These are phyloP conservation scores for Holothuria leucospilota DNA, from an alignment of 53 echinoderm and acorn worm species.

Conservation along the genomic window DNA sequence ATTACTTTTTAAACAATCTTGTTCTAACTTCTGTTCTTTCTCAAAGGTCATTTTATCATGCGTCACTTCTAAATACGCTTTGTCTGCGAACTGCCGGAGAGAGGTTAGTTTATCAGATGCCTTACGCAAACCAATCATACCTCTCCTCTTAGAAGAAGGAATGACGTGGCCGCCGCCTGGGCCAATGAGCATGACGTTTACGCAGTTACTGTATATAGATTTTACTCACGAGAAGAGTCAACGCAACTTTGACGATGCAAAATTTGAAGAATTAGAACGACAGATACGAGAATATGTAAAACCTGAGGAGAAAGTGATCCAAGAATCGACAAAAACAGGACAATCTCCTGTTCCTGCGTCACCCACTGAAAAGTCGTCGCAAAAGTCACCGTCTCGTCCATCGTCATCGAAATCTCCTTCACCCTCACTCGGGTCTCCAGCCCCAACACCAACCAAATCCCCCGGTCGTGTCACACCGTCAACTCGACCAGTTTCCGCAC, in stretches of 20 bases:
- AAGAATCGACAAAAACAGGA: background rate
- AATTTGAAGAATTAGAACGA: slow-evolving; percentile 81
- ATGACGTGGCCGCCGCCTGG: slow-evolving; percentile 96
- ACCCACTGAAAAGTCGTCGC: background rate
- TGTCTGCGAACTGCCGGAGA: slow-evolving; percentile 94
- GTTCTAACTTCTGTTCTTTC: background rate
- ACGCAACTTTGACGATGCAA: slow-evolving; percentile 72
- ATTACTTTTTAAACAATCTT: background rate
- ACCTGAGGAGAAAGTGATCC: slow-evolving; percentile 12
- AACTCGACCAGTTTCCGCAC: background rate
- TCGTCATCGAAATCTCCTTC: background rate
- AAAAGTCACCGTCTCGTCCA: background rate
- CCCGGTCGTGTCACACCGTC: background rate
- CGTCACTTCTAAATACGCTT: slow-evolving; percentile 91
- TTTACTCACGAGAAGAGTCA: slow-evolving; percentile 76
- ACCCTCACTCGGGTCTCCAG: background rate
- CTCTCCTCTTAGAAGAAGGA: slow-evolving; percentile 69
- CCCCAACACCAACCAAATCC: background rate
- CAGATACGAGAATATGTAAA: slow-evolving; percentile 75
- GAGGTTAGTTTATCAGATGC: slow-evolving; percentile 97
- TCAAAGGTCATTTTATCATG: slow-evolving; percentile 88
- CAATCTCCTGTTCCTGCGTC: background rate
- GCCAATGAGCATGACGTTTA: slow-evolving; percentile 97
- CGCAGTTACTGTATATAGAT: slow-evolving; percentile 91
- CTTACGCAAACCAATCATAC: slow-evolving; percentile 90